Evolutionary conservation across 2,113 vertebrate species (phyloP).

Genomic region (Bolborhynchus lineola): DNA sequence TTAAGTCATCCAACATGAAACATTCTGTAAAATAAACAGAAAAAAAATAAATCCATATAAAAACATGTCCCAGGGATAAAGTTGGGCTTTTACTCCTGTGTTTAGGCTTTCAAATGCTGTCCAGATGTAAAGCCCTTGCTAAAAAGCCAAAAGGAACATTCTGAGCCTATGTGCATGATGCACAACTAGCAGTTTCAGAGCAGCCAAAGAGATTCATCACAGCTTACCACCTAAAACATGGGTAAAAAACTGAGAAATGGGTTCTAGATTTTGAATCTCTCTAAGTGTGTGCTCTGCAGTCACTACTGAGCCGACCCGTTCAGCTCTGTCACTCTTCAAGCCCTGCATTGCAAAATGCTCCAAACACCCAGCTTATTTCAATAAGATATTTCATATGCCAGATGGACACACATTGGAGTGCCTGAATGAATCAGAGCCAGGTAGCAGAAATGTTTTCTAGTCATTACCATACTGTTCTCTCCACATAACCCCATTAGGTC

Average conservation of each 20-base stretch:
- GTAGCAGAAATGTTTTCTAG: neutral
- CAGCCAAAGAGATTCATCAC: rapidly evolving
- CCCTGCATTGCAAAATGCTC: neutral
- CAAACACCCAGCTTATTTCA: neutral
- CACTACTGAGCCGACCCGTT: neutral
- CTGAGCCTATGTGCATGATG: neutral
- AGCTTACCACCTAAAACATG: neutral
- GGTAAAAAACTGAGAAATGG: neutral
- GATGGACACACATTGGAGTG: neutral
- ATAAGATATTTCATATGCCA: neutral
- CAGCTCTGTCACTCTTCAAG: neutral
- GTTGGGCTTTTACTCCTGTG: neutral
- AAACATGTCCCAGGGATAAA: neutral
- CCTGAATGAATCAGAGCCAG: neutral
- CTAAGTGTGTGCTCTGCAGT: rapidly evolving
- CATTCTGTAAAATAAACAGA: neutral
- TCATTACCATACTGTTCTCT: neutral
- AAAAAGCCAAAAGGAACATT: neutral
- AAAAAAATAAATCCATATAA: neutral
- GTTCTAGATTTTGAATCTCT: neutral
- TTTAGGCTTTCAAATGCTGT: neutral
- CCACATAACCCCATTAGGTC: neutral
- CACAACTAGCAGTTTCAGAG: neutral
- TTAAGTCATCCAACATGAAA: neutral
- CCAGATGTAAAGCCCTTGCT: neutral